Evolutionary conservation across 2,113 vertebrate species (phyloP).

Genomic region (Muntiacus muntjak): DNA sequence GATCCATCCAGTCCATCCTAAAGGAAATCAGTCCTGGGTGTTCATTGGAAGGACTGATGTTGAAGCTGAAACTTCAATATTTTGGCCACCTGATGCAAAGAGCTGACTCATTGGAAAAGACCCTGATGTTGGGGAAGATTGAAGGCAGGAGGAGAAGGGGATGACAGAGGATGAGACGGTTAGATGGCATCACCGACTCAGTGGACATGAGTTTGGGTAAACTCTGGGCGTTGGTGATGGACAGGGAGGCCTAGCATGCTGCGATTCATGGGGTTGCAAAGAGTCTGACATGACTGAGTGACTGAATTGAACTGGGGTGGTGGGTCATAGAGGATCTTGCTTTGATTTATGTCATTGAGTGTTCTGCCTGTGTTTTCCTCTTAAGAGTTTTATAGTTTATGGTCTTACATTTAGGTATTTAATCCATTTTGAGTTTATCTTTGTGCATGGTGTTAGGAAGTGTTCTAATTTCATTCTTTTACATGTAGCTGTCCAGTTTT

Average conservation of each 20-base stretch:
- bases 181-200: not conserved
- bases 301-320: not conserved
- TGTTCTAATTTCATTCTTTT: not conserved
- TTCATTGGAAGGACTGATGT: not conserved
- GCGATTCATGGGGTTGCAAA: not conserved
- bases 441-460: not conserved
- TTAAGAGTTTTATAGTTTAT: not conserved
- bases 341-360: not conserved
- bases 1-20: not conserved
- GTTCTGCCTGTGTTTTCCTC: not conserved
- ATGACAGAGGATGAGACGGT: accelerated
- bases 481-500: not conserved
- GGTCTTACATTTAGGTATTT: not conserved
- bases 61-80: not conserved
- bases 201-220: not conserved
- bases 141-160: not conserved
- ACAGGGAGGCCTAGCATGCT: not conserved
- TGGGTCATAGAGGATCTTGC: not conserved
- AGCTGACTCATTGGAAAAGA: not conserved
- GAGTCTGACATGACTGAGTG: not conserved
- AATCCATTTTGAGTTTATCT: not conserved
- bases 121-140: not conserved
- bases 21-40: not conserved
- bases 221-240: not conserved
- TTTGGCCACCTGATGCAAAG: not conserved